A percentile compares a stretch with the other conserved stretches of the same genome.
These are phyloP conservation scores for Microhierax caerulescens DNA, from an alignment of 2,797 vertebrate genomes.

Conservation along the genomic window DNA sequence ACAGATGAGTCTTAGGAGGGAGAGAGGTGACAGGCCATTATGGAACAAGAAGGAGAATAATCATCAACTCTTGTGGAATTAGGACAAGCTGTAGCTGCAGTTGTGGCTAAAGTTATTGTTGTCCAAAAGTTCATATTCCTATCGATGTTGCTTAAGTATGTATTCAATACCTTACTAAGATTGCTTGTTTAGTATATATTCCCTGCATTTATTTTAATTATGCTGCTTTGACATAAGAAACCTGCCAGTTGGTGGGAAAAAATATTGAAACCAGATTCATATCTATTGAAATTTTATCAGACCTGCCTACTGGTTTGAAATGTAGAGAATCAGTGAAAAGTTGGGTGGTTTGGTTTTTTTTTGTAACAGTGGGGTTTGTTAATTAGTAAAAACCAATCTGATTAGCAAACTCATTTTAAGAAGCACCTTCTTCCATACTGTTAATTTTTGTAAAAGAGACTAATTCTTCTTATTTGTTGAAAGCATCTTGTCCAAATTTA, in stretches of 20 bases:
- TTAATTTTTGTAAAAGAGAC: background rate
- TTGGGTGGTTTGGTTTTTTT: background rate
- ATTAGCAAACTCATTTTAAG: background rate
- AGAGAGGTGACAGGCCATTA: background rate
- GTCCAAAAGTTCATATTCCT: background rate
- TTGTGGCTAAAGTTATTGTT: background rate
- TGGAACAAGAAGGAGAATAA: background rate
- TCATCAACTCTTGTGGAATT: background rate
- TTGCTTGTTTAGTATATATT: background rate
- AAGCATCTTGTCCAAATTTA: background rate
- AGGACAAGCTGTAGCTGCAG: background rate
- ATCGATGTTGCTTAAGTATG: background rate
- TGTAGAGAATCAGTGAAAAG: background rate
- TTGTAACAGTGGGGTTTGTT: background rate
- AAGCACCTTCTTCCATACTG: background rate
- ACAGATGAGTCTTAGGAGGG: background rate
- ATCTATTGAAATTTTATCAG: background rate
- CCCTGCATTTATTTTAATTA: background rate
- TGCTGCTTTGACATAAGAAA: background rate
- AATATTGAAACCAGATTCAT: background rate
- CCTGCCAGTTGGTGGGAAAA: background rate
- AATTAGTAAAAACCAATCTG: background rate
- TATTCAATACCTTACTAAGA: background rate
- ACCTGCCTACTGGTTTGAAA: background rate
- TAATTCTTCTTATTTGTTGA: background rate